Evolutionary conservation across 2,113 vertebrate genomes (phyloP).

Genomic region (Podarcis muralis): DNA sequence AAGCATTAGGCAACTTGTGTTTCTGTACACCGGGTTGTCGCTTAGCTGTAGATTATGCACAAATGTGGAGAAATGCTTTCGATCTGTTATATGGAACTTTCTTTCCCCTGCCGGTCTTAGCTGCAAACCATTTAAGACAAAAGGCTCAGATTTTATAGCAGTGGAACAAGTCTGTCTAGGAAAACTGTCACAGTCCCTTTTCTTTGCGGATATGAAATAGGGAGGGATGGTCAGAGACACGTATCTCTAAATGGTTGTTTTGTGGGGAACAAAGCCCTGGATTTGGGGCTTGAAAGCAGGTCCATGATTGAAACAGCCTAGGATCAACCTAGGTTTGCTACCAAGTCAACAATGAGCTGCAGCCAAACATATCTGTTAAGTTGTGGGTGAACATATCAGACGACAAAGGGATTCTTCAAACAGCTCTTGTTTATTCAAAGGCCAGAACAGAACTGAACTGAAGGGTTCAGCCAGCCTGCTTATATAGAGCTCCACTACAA

Average conservation of each 20-base stretch:
- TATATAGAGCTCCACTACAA: too few relatives aligned
- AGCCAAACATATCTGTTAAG: background rate
- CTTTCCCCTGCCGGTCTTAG: background rate
- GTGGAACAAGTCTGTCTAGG: background rate
- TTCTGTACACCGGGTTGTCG: background rate
- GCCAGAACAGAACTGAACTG: too few relatives aligned
- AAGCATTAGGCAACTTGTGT: background rate
- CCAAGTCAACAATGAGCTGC: background rate
- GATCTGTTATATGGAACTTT: background rate
- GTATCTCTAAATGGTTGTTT: background rate
- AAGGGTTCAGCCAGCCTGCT: too few relatives aligned
- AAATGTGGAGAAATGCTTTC: background rate
- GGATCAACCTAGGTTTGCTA: background rate
- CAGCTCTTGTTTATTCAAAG: too few relatives aligned
- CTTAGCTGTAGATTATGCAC: background rate
- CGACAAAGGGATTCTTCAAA: too few relatives aligned
- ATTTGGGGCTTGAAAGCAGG: background rate
- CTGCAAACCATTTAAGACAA: background rate
- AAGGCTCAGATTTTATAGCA: background rate
- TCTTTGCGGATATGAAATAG: background rate
- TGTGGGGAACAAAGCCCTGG: too few relatives aligned
- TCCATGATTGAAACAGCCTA: background rate
- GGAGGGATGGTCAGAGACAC: background rate
- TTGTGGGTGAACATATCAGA: too few relatives aligned
- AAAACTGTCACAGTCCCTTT: background rate